phyloP scores from a whole-genome alignment of 1,140 invertebrate species.

The Aphidius ervi region DNA sequence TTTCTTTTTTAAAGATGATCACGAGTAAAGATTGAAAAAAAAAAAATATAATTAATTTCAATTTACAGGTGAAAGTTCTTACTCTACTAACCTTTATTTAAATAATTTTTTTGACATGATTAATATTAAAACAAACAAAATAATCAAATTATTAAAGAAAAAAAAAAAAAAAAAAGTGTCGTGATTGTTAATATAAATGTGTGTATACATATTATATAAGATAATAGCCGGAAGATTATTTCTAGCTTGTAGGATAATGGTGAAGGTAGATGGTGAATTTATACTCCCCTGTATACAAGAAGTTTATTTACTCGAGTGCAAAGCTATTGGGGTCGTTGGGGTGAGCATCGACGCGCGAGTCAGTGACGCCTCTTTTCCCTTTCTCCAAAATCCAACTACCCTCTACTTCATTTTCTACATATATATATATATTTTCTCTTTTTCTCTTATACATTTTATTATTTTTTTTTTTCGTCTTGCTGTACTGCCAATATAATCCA shows the following conservation, averaged over 20 bases:
- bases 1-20: too few relatives aligned
- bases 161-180: slow-evolving; percentile 3
- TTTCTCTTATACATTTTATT: slow-evolving; percentile 11
- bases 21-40: background rate
- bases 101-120: too few relatives aligned
- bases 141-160: slow-evolving; percentile 7
- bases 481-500: slow-evolving; percentile 8
- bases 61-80: too few relatives aligned
- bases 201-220: background rate
- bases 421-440: slow-evolving; percentile 1
- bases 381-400: slow-evolving; percentile 13
- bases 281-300: slow-evolving; percentile 5
- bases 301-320: slow-evolving; percentile 20
- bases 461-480: background rate
- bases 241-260: background rate
- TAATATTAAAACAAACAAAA: slow-evolving; percentile 4
- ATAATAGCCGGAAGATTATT: background rate
- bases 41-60: too few relatives aligned
- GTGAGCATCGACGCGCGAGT: slow-evolving; percentile 15
- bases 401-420: slow-evolving; percentile 10
- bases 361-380: slow-evolving; percentile 19
- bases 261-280: background rate
- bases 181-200: slow-evolving; percentile 7
- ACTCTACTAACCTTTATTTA: too few relatives aligned
- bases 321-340: slow-evolving; percentile 14